These are phyloP conservation scores for Athalia cordata DNA, from an alignment of 2,888 invertebrate species.

Conservation along the genomic window DNA sequence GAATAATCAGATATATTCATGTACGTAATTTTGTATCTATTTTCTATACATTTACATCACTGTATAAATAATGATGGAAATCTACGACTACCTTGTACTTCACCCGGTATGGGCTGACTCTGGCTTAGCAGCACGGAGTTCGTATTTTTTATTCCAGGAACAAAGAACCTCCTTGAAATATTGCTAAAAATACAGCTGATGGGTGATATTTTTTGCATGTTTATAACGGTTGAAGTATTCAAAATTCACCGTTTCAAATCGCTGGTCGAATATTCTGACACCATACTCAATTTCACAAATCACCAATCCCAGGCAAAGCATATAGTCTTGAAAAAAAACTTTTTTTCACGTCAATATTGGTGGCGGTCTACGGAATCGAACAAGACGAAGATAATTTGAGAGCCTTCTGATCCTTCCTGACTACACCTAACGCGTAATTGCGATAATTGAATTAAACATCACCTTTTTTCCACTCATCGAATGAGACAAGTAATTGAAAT, in stretches of 20 bases:
- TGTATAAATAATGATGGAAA: neutral
- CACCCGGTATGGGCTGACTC: too few relatives aligned
- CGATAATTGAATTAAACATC: conserved; percentile 26
- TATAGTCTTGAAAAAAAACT: conserved; percentile 2
- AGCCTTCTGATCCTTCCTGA: conserved; percentile 37
- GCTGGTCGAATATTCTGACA: neutral
- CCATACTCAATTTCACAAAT: conserved; percentile 6
- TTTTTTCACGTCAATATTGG: neutral
- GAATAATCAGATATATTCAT: neutral
- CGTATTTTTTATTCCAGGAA: conserved; percentile 38
- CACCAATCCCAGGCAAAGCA: too few relatives aligned
- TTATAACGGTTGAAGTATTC: conserved; percentile 8
- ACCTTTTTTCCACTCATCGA: conserved; percentile 23
- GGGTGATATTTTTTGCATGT: conserved; percentile 37
- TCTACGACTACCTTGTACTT: too few relatives aligned
- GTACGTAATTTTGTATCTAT: conserved; percentile 2
- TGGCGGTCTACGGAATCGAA: conserved; percentile 26
- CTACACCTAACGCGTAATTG: conserved; percentile 4
- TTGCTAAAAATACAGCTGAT: conserved; percentile 36
- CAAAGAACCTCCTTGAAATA: conserved; percentile 8
- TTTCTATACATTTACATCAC: neutral
- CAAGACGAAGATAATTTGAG: conserved; percentile 40
- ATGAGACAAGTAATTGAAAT: conserved; percentile 37
- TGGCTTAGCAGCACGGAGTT: conserved; percentile 6
- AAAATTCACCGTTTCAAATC: conserved; percentile 34